Base-by-base conservation (phyloP, 2,888 invertebrate genomes). In the Synergus itoensis region DNA sequence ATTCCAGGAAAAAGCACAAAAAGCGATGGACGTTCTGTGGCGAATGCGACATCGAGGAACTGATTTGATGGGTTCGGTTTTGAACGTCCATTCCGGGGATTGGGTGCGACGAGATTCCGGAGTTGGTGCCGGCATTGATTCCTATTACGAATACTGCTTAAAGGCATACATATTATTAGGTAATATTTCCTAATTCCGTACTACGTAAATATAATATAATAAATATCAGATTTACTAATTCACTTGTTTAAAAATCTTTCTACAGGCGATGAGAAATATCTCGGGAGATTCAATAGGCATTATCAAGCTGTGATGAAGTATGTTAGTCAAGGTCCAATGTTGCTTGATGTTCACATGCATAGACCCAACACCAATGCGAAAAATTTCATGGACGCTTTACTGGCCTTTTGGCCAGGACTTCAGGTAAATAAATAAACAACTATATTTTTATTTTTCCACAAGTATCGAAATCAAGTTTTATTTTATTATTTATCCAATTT, bases 81-180 rank as follows among this genome's bases (percentile, higher is more conserved):
- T 99, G 77, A 99, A 99, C 93, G 96, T 99, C n/a, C 97, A 99
- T 92, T 98, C 97, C 3, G 99, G 99, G 0, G 98, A 99, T 92
- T 99, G 99, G 99, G 96, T 99, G 7, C 94, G 99, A 67, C 95
- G 98, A 88, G 99, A 99, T 92, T 97, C 98, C 1, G 99, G 99
- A 1, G 98, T 99, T 9, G 99, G 99, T n/a, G 99, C 99, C 16
- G 99, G 99, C 41, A 99, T 99, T 86, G 99, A 99, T 93, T 99
- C 99, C 0, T 99, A 99, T 92, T 99, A 99, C 90, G 99, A 99
- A 92, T 99, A 99, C 92, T 97, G 98, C 84, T 94, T 99, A 45
- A 99, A 99, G 92, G 98, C 99, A 0, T 99, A 99, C 92, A 98
- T 99, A 84, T 94, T 99, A 78, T 94, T 99, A 7, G 97, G 92